Conservation (phyloP, 1,140 invertebrate species). For the Capitella teleta region DNA sequence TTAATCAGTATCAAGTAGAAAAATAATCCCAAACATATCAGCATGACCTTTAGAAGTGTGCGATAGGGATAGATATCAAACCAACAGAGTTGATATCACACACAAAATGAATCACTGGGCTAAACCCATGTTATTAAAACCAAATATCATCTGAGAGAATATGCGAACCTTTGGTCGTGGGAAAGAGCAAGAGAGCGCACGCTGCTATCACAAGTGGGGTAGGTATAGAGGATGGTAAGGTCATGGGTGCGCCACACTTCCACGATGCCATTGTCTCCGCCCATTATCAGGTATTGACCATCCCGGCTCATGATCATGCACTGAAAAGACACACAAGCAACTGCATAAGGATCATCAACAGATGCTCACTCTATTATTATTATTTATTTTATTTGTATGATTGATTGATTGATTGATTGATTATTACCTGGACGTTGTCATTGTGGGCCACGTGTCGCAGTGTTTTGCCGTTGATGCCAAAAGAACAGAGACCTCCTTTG, state of each 20-base stretch:
- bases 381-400: background rate
- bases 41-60: no score
- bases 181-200: conserved; percentile 84
- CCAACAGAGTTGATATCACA: no score
- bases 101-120: no score
- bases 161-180: conserved; percentile 98
- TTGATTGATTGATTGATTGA: background rate
- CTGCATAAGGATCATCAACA: background rate
- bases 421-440: conserved; percentile 78
- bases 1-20: no score
- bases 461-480: conserved; percentile 38
- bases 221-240: conserved; percentile 89
- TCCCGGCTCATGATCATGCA: conserved; percentile 88
- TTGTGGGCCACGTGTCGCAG: conserved; percentile 53
- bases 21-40: no score
- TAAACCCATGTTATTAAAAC: no score
- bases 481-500: conserved; percentile 75
- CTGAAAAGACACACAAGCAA: conserved; percentile 46
- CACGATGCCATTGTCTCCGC: conserved; percentile 90
- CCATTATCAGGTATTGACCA: conserved; percentile 90
- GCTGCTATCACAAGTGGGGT: conserved; percentile 87
- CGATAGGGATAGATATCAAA: background rate
- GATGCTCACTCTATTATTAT: background rate
- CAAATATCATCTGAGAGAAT: no score
- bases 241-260: conserved; percentile 98